phyloP scores from a whole-genome alignment of 2,888 invertebrate species.

The Lapara coniferarum region DNA sequence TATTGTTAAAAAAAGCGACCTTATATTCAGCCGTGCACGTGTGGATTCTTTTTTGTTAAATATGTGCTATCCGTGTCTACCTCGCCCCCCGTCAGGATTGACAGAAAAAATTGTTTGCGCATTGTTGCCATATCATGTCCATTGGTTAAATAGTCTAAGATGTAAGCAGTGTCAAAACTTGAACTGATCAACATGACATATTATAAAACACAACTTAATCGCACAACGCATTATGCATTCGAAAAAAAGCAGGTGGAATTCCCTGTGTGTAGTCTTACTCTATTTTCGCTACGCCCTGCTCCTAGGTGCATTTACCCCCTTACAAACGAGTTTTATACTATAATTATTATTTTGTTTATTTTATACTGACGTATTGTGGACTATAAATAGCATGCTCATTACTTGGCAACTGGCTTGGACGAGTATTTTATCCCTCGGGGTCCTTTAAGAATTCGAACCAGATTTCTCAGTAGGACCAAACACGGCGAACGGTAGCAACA shows the following conservation, averaged over 20 bases:
- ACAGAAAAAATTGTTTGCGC: no score
- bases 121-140: no score
- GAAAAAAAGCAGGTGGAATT: slow-evolving; percentile 51
- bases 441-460: slow-evolving; percentile 34
- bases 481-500: neutral
- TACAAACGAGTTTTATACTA: slow-evolving; percentile 21
- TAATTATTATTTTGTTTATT: slow-evolving; percentile 12
- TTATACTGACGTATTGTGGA: slow-evolving; percentile 40
- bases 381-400: slow-evolving; percentile 55
- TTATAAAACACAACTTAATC: neutral
- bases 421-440: slow-evolving; percentile 38
- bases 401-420: slow-evolving; percentile 47
- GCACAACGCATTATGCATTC: neutral
- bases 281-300: slow-evolving; percentile 35
- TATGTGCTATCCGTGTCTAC: no score
- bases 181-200: no score
- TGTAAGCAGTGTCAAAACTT: no score
- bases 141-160: no score
- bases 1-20: no score
- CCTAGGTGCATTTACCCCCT: slow-evolving; percentile 26
- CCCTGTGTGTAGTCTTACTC: slow-evolving; percentile 50
- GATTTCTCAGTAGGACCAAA: slow-evolving; percentile 32
- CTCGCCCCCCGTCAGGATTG: no score
- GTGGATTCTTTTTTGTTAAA: no score
- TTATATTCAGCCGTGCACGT: no score